Evolutionary conservation across 2,797 vertebrate species (phyloP).

Genomic region (Nannoperca obscura): DNA sequence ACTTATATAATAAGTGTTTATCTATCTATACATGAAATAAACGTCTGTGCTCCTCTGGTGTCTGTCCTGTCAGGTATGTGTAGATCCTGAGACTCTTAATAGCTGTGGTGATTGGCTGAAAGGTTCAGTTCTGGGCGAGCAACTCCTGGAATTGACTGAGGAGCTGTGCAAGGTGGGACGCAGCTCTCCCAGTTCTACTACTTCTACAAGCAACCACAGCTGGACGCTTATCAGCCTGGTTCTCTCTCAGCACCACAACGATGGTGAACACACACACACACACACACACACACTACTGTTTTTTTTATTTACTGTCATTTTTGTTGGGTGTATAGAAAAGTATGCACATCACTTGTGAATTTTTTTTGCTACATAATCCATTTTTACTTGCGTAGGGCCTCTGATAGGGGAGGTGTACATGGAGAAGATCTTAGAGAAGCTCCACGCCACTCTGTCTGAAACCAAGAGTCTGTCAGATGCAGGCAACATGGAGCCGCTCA

Average conservation of each 20-base stretch:
- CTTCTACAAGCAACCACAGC: conserved; percentile 81
- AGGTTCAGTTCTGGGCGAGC: conserved; percentile 91
- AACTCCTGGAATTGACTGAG: conserved; percentile 88
- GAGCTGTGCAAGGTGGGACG: conserved; percentile 87
- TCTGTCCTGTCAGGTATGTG: conserved; percentile 86
- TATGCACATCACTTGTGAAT: not conserved
- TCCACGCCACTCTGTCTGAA: conserved; percentile 91
- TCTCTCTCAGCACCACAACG: conserved; percentile 90
- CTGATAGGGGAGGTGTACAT: conserved; percentile 92
- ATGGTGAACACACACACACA: conserved; percentile 80
- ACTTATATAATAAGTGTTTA: not conserved
- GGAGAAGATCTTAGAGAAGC: conserved; percentile 93
- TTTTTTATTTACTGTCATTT: not conserved
- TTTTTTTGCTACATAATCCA: not conserved
- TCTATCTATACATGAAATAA: not conserved
- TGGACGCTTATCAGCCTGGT: conserved; percentile 94
- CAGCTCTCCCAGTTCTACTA: conserved; percentile 63
- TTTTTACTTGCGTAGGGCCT: conserved; percentile 82
- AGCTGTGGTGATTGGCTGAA: conserved; percentile 91
- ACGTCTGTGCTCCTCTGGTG: conserved; percentile 13
- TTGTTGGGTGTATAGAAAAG: not conserved
- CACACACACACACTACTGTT: no score
- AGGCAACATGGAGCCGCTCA: conserved; percentile 89
- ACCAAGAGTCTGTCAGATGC: conserved; percentile 91
- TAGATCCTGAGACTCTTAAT: conserved; percentile 83